Percentiles rank a stretch among this genome's conserved stretches.
Evolutionary conservation across 2,113 vertebrate genomes (phyloP).

Genomic region (Stegostoma tigrinum): DNA sequence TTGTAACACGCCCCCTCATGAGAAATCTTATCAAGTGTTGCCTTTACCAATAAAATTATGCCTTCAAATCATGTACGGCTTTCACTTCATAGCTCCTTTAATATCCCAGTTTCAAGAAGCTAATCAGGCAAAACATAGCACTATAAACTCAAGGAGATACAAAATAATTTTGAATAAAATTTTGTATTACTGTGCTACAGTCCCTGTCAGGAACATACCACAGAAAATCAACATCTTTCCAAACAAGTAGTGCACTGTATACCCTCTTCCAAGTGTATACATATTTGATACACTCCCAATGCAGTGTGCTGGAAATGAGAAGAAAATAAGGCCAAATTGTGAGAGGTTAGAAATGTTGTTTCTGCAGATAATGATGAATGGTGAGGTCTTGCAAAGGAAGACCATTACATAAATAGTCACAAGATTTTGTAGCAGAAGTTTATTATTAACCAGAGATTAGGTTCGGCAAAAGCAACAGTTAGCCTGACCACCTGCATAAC

Average conservation of each 20-base stretch:
- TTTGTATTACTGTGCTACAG: neutral
- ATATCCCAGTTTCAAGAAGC: neutral
- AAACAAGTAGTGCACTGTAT: neutral
- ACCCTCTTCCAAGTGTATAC: neutral
- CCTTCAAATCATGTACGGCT: neutral
- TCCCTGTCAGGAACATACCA: neutral
- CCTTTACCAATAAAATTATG: neutral
- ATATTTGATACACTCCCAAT: neutral
- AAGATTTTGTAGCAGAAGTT: too few relatives aligned
- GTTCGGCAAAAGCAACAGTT: too few relatives aligned
- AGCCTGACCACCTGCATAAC: too few relatives aligned
- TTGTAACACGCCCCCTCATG: neutral
- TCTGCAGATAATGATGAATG: too few relatives aligned
- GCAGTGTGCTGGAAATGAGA: neutral
- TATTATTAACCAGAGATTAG: too few relatives aligned
- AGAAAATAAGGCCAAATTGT: neutral
- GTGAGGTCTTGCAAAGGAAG: too few relatives aligned
- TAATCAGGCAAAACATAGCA: neutral
- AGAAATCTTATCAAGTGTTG: neutral
- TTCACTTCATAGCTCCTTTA: neutral
- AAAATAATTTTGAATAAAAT: constrained; percentile 1
- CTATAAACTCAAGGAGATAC: neutral
- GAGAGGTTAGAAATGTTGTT: too few relatives aligned
- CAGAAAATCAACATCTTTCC: neutral
- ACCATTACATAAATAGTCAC: too few relatives aligned